Evolutionary conservation across 1,140 invertebrate genomes (phyloP).

Genomic region (Archegozetes longisetosus): DNA sequence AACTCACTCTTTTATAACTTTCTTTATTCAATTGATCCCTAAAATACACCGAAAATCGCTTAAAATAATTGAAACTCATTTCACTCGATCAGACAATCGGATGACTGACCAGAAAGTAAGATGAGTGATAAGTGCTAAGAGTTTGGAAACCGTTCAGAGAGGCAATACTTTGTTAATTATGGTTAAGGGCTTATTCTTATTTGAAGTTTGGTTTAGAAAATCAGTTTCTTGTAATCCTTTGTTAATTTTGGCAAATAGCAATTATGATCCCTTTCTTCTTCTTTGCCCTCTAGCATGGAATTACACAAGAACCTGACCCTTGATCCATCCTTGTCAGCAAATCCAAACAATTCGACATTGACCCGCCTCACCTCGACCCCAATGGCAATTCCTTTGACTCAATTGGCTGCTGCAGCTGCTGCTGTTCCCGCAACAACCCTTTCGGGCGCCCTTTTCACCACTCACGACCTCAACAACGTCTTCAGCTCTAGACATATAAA

Average conservation of each 20-base stretch:
- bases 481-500: slow-evolving; percentile 6
- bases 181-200: too few species aligned
- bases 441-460: slow-evolving; percentile 3
- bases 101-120: too few species aligned
- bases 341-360: neutral
- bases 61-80: too few species aligned
- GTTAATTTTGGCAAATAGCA: neutral
- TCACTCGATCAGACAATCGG: too few species aligned
- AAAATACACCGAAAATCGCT: too few species aligned
- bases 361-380: slow-evolving; percentile 12
- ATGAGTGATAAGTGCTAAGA: too few species aligned
- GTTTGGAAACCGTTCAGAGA: too few species aligned
- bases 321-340: slow-evolving; percentile 12
- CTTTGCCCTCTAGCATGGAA: slow-evolving; percentile 12
- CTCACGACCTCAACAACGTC: slow-evolving; percentile 15
- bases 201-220: too few species aligned
- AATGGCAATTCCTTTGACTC: slow-evolving; percentile 13
- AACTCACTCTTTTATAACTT: too few species aligned
- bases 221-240: too few species aligned
- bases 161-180: too few species aligned
- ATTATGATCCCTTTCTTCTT: neutral
- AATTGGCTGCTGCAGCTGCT: slow-evolving; percentile 12
- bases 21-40: too few species aligned
- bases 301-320: slow-evolving; percentile 17
- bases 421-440: neutral